phyloP scores from a whole-genome alignment of 92 coral and sea anemone genomes.

The Heteractis magnifica region DNA sequence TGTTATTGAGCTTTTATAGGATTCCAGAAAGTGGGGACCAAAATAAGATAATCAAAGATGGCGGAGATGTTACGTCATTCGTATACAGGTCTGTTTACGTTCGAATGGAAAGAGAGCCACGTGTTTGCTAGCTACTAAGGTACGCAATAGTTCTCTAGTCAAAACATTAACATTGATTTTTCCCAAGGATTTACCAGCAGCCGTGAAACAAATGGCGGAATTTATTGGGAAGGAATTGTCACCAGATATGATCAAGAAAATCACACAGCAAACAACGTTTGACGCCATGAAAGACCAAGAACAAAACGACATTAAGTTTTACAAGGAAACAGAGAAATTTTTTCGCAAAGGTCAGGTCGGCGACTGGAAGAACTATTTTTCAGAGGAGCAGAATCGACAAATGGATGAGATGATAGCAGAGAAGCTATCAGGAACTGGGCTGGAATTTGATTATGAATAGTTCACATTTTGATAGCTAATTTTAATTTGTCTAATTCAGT shows the following conservation, averaged over 20 bases:
- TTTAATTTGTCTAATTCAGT: too few relatives aligned
- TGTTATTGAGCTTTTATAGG: too few relatives aligned
- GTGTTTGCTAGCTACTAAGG: too few relatives aligned
- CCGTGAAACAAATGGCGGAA: conserved; percentile 19
- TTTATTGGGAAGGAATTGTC: conserved; percentile 42
- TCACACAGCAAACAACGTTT: conserved; percentile 40
- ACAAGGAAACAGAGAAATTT: conserved; percentile 1
- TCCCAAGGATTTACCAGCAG: conserved; percentile 7
- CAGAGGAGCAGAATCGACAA: conserved; percentile 36
- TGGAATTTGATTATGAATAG: conserved; percentile 28
- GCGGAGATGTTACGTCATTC: too few relatives aligned
- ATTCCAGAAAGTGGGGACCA: too few relatives aligned
- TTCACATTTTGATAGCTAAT: too few relatives aligned
- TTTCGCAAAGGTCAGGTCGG: conserved; percentile 57
- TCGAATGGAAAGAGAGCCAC: too few relatives aligned
- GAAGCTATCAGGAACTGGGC: conserved; percentile 39
- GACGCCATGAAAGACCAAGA: conserved; percentile 23
- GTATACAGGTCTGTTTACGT: too few relatives aligned
- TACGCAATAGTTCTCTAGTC: too few relatives aligned
- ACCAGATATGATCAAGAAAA: conserved; percentile 15
- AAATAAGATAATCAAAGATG: too few relatives aligned
- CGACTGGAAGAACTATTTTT: conserved; percentile 46
- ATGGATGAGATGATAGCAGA: conserved; percentile 27
- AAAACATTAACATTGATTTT: neutral
- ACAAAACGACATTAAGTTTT: neutral